Conservation (phyloP, 2,797 vertebrate genomes). For the Cuculus canorus region DNA sequence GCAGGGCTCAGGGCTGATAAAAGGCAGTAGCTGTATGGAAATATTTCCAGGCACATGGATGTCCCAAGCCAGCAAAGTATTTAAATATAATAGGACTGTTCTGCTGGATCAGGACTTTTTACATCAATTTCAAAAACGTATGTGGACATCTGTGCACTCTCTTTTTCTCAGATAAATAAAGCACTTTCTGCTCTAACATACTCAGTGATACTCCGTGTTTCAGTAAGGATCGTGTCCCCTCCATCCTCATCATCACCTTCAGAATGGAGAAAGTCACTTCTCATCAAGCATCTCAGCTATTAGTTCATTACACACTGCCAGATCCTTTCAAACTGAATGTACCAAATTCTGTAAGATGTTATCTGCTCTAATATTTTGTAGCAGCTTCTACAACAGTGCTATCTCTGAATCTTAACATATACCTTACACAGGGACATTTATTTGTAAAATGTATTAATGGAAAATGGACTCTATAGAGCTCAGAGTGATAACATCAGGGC, state of each 20-base stretch:
- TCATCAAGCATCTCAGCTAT: neutral
- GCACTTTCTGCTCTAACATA: neutral
- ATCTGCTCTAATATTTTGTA: neutral
- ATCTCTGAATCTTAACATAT: neutral
- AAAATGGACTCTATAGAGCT: neutral
- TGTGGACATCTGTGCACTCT: neutral
- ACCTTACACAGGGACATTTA: neutral
- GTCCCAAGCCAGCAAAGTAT: neutral
- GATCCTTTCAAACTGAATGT: neutral
- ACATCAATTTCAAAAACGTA: neutral
- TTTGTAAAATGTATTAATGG: neutral
- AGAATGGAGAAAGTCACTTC: neutral
- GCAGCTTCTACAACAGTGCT: neutral
- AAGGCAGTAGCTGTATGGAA: neutral
- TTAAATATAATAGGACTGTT: neutral
- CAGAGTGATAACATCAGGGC: conserved; percentile 10
- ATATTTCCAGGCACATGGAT: neutral
- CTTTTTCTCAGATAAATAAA: neutral
- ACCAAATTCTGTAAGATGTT: neutral
- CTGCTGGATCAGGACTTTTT: neutral
- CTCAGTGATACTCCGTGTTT: neutral
- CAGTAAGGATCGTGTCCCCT: neutral
- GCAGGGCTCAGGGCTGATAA: neutral
- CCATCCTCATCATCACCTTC: neutral
- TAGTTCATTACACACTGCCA: neutral